These are phyloP conservation scores for Mastomys coucha DNA, from an alignment of 2,113 vertebrate genomes.

Conservation along the genomic window DNA sequence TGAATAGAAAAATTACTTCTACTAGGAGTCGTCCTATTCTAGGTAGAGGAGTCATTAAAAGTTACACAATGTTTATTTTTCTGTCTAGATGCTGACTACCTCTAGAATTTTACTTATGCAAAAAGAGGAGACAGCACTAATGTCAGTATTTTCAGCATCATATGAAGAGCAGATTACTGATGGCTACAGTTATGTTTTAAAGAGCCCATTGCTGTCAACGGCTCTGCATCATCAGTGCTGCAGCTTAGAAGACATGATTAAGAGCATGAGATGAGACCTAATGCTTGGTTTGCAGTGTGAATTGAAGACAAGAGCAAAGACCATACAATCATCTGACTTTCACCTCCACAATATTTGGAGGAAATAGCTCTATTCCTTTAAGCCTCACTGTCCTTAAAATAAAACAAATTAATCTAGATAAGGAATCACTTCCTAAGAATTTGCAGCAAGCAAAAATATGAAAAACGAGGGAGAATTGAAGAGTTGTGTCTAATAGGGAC, in stretches of 20 bases:
- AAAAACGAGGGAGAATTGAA: background rate
- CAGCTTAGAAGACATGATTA: constrained; percentile 3
- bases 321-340: background rate
- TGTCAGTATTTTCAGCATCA: background rate
- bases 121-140: constrained; percentile 8
- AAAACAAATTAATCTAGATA: constrained; percentile 37
- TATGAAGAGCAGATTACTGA: background rate
- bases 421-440: background rate
- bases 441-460: background rate
- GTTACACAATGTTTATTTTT: background rate
- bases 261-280: background rate
- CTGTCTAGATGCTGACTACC: constrained; percentile 18
- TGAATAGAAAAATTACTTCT: constrained; percentile 33
- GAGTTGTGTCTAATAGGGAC: background rate
- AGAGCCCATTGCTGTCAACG: background rate
- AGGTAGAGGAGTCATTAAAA: background rate
- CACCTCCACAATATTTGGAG: background rate
- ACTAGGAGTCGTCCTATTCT: background rate
- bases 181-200: background rate
- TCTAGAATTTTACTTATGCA: background rate
- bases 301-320: background rate
- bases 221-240: background rate
- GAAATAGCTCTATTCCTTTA: background rate
- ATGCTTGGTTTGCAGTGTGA: background rate
- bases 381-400: constrained; percentile 1